A percentile compares a stretch with the other conserved stretches of the same genome.
Evolutionary conservation across 2,797 vertebrate species (phyloP).

Genomic region (Furcifer pardalis): DNA sequence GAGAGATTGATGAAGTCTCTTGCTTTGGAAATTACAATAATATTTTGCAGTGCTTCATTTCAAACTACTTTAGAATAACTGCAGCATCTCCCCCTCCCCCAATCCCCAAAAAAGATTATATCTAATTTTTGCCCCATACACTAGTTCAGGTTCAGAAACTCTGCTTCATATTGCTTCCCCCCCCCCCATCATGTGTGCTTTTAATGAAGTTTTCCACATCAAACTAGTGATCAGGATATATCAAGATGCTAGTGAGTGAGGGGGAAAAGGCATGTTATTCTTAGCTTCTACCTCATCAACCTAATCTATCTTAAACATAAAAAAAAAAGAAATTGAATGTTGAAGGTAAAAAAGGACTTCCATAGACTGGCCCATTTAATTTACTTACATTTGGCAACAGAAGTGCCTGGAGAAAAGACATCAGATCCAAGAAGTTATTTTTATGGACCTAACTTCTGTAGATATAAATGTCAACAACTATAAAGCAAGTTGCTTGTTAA

Average conservation of each 20-base stretch:
- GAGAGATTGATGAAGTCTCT: slow-evolving; percentile 11
- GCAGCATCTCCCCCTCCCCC: neutral
- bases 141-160: neutral
- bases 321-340: neutral
- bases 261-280: neutral
- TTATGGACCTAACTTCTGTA: slow-evolving; percentile 19
- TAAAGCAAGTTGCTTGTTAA: slow-evolving; percentile 28
- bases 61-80: slow-evolving; percentile 22
- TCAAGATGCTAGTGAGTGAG: neutral
- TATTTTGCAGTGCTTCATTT: neutral
- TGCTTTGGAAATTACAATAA: slow-evolving; percentile 22
- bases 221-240: neutral
- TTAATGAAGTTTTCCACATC: neutral
- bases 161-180: neutral
- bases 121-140: slow-evolving; percentile 4
- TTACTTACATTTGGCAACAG: neutral
- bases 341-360: neutral
- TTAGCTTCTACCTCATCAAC: neutral
- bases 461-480: slow-evolving; percentile 37
- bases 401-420: neutral
- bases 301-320: slow-evolving; percentile 6
- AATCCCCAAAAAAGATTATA: neutral
- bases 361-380: neutral
- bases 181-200: neutral
- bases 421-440: slow-evolving; percentile 9